Percentiles rank a stretch among this genome's conserved stretches.
Evolutionary conservation across 2,113 vertebrate species (phyloP).

Genomic region (Aptenodytes forsteri): DNA sequence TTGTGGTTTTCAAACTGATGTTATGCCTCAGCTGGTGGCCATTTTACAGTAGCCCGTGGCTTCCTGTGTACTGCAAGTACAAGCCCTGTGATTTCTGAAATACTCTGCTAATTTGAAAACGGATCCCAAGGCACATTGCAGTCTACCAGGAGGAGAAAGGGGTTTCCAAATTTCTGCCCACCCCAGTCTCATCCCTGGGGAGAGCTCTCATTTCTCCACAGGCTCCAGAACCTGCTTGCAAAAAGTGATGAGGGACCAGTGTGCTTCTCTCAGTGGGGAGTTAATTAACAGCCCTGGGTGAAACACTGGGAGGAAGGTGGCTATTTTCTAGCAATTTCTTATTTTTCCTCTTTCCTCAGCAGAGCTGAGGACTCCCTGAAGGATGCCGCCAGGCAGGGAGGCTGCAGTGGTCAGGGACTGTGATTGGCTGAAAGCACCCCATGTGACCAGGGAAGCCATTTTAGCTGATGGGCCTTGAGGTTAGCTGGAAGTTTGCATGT

Average conservation of each 20-base stretch:
- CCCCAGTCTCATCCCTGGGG: neutral
- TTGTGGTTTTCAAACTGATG: neutral
- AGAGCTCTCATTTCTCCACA: neutral
- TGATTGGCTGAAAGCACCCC: neutral
- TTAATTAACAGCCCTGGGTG: neutral
- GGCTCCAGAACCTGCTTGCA: neutral
- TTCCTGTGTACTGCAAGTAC: neutral
- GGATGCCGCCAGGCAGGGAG: too few relatives aligned
- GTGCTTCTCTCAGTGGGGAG: neutral
- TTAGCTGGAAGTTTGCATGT: fast-evolving
- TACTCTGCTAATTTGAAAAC: neutral
- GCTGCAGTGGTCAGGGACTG: neutral
- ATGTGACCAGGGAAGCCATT: neutral
- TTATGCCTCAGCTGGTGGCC: neutral
- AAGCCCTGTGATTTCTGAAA: neutral
- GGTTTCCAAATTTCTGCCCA: neutral
- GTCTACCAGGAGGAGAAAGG: neutral
- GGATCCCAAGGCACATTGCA: neutral
- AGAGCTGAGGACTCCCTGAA: neutral
- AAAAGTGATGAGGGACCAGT: neutral
- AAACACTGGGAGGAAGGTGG: neutral
- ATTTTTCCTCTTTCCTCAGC: neutral
- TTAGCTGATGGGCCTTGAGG: too few relatives aligned
- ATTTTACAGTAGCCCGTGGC: neutral
- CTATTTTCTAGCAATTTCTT: neutral